phyloP scores from a whole-genome alignment of 2,113 vertebrate genomes.

The Ascaphus truei region DNA sequence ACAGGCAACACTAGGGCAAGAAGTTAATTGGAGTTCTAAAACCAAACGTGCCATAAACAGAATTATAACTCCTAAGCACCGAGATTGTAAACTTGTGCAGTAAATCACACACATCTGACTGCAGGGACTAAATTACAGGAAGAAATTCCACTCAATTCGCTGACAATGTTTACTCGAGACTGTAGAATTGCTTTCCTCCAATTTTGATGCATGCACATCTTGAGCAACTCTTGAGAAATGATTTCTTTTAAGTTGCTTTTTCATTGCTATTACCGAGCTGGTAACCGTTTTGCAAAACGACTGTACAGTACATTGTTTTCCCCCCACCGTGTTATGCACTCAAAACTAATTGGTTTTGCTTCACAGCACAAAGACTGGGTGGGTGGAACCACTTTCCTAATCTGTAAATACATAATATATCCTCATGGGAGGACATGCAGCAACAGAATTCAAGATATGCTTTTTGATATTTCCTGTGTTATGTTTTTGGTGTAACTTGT shows the following conservation, averaged over 20 bases:
- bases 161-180: not conserved
- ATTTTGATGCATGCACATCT: conserved; percentile 6
- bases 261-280: conserved; percentile 10
- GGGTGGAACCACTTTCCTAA: not conserved
- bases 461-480: not conserved
- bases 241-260: conserved; percentile 10
- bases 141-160: not conserved
- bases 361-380: not conserved
- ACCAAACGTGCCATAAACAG: conserved; percentile 26
- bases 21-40: conserved; percentile 34
- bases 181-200: conserved; percentile 8
- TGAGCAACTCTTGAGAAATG: conserved; percentile 19
- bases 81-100: not conserved
- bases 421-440: not conserved
- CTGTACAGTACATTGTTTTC: too few species aligned
- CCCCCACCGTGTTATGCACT: not conserved
- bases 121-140: not conserved
- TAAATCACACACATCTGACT: conserved; percentile 12
- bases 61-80: conserved; percentile 25
- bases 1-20: not conserved
- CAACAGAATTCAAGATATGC: not conserved
- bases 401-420: conserved; percentile 25
- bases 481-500: not conserved
- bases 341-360: conserved; percentile 32
- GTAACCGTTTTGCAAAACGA: not conserved